Evolutionary conservation across 2,888 invertebrate genomes (phyloP).

Genomic region (Drosophila gaucha): DNA sequence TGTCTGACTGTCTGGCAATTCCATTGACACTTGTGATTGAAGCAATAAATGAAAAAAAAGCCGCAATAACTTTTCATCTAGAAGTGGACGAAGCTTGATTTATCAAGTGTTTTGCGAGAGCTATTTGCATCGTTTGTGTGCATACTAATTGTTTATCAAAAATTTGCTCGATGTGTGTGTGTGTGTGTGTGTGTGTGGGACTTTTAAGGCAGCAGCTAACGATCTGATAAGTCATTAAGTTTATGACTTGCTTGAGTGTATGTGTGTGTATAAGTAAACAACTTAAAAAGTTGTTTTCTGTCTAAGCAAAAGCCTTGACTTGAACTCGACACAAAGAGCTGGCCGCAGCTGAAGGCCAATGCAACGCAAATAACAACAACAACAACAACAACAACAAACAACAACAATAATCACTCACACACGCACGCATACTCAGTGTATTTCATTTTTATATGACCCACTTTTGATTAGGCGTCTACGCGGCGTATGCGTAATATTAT

Average conservation of each 20-base stretch:
- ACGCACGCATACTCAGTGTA: not conserved
- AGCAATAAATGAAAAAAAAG: conserved; percentile 16
- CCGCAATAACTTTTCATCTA: conserved; percentile 7
- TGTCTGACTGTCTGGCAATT: conserved; percentile 15
- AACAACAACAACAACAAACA: conserved; percentile 9
- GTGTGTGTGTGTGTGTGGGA: not conserved
- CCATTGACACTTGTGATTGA: conserved; percentile 28
- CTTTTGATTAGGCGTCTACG: conserved; percentile 47
- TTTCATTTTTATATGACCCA: conserved; percentile 64
- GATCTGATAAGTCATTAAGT: conserved; percentile 3
- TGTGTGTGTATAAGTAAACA: conserved; percentile 5
- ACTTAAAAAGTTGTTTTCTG: conserved; percentile 36
- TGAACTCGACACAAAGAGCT: conserved; percentile 30
- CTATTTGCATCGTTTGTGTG: conserved; percentile 33
- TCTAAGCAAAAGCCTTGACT: conserved; percentile 38
- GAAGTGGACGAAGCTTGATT: conserved; percentile 5
- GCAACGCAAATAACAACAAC: conserved; percentile 3
- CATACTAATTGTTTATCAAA: conserved; percentile 26
- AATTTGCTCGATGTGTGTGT: conserved; percentile 1
- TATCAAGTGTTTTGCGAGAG: conserved; percentile 27
- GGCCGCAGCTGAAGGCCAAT: conserved; percentile 35
- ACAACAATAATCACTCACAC: conserved; percentile 18
- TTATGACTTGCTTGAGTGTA: not conserved
- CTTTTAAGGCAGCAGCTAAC: not conserved
- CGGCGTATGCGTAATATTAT: conserved; percentile 64